A percentile compares a stretch with the other conserved stretches of the same genome.
Evolutionary conservation across 1,140 invertebrate genomes (phyloP).

Genomic region (Philopotamus ludificatus): DNA sequence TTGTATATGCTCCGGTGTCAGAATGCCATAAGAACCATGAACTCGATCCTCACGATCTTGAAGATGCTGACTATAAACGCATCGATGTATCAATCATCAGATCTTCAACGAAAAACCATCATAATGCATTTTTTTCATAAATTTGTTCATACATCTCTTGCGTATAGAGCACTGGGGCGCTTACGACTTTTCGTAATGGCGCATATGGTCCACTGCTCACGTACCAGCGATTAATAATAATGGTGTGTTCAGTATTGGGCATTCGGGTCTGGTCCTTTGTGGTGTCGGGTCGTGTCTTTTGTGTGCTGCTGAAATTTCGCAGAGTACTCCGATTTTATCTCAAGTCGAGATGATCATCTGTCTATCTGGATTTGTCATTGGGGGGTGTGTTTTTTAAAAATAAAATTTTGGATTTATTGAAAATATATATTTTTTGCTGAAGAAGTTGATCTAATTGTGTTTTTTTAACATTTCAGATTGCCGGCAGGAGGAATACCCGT

Average conservation of each 20-base stretch:
- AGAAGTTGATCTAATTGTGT: not conserved
- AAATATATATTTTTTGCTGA: slow-evolving; percentile 6
- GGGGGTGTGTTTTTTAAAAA: slow-evolving; percentile 46
- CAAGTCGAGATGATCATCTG: slow-evolving; percentile 51
- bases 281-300: not conserved
- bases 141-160: slow-evolving; percentile 10
- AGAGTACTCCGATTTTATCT: not conserved
- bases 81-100: no score
- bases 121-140: no score
- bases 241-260: no score
- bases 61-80: no score
- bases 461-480: slow-evolving; percentile 29
- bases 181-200: no score
- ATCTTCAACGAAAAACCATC: no score
- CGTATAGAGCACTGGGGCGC: no score
- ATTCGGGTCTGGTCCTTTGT: not conserved
- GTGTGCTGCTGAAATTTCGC: not conserved
- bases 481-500: slow-evolving; percentile 26
- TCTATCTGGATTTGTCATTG: slow-evolving; percentile 54
- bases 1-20: not conserved
- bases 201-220: no score
- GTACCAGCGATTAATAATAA: no score
- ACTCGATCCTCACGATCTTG: no score
- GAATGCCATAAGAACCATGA: slow-evolving; percentile 16
- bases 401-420: slow-evolving; percentile 1